Base-by-base conservation (phyloP, 2,888 invertebrate species). In the Frankliniella intonsa region DNA sequence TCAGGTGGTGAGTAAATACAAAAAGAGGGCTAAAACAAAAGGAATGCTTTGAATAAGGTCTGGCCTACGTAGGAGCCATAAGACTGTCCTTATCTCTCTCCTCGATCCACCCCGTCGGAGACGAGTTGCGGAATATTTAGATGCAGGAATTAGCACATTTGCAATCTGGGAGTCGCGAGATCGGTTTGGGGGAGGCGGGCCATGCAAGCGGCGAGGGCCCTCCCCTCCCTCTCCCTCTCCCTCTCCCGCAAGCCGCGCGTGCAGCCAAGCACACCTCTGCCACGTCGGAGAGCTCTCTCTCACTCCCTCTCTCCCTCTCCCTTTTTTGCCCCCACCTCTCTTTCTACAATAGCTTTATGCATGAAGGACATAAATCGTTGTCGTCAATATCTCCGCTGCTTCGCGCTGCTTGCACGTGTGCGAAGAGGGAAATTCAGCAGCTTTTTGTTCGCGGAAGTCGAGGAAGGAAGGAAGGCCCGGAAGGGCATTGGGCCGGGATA, bases 331-430 rank as follows among this genome's bases (percentile, higher is more conserved):
- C 14, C 62, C 62, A 7, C 62, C 25, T 22, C 69, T 25, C 69
- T 76, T 25, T 76, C 69, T 76, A 76, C 69, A 76, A 76, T 76
- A 76, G 69, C 69, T 76, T 76, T 76, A 76, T 76, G 69, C 69
- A 76, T 76, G 69, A 76, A 76, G 69, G 69, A 76, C 69, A 76
- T 76, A 76, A 76, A 76, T 76, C 69, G 69, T 76, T 76, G 69
- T 76, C 69, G 69, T 76, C 69, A 76, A 76, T 76, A 76, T 76
- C 69, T 76, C 69, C 69, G 69, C 38, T 38, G 38, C 38, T 38
- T 38, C 38, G 69, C 69, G 12, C 69, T 76, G 69, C 69, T 76
- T 76, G 69, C 25, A 25, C 69, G 25, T 25, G 69, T 76, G 69
- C 25, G 69, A 22, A 25, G 12, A 25, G 69, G 69, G 25, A 76